Base-by-base conservation (phyloP, 2,797 vertebrate genomes). In the Graptemys geographica region DNA sequence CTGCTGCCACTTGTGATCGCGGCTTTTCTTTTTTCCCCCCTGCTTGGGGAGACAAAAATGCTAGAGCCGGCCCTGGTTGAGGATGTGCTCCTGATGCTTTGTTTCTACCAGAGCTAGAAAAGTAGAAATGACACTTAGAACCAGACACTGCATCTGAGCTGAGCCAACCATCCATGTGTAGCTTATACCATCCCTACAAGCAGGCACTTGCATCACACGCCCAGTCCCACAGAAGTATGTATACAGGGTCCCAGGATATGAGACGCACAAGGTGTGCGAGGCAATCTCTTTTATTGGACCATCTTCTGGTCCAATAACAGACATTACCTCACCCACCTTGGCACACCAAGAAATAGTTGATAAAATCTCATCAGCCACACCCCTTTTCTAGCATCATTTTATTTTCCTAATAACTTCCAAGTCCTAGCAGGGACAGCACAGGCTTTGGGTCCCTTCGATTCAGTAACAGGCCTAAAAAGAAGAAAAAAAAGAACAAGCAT, bases 141-240 rank as follows among this genome's bases (percentile, higher is more conserved):
- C 93, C 94, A 95, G 96, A 92, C 37, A 62, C 94, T 88, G 94
- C 93, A 94, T 96, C 94, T 21, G 92, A 96, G 96, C 90, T 86
- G 86, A 87, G 28, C 95, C 31, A 78, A 12, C 87, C 95, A 96
- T 95, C 95, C 96, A 94, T 21, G 91, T 91, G 83, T 37, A 92
- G 49, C 92, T 92, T 90, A 85, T 81, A 55, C 85, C 96, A 96
- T 81, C 90, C 2, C 86, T 72, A 59, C 91, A 81, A 33, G 62
- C 56, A 79, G 21, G 10, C 4, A 41, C 51, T 94, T 93, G 87
- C 57, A 23, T 78, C 90, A 91, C 51, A 41, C 86, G 55, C 65
- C 28, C 91, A 81, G 1, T 15, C 81, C 87, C 55, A 37, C 3
- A 27, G 18, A 96, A 94, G 78, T 0, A 94, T 89, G 37, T 41